Evolutionary conservation across 2,797 vertebrate species (phyloP), one percentile per base, ranked within the genome.

Genomic region (Odontamblyopus rebecca): DNA sequence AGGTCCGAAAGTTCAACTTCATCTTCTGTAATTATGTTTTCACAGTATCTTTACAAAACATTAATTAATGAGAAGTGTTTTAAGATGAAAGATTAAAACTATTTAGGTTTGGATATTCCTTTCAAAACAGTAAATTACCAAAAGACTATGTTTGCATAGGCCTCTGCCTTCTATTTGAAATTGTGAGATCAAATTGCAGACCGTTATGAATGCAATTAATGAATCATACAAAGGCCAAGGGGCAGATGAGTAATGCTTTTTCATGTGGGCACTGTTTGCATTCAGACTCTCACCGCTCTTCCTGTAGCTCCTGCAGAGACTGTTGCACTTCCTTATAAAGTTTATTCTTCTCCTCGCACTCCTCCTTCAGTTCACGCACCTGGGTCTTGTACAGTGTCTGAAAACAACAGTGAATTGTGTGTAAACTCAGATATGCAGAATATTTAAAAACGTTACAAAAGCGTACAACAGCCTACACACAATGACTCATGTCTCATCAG

Each of bases 311-410:
- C 74, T 96, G 96, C 66, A 96, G 90, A 76, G 96, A 96, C 88
- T 97, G 96, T 78, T 97, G 96, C 63, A 93, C 81, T 19, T 98
- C 98, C 88, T 96, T 97, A 89, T 94, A 95, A 66, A 98, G 93
- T 84, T 98, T 99, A 72, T 91, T 95, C 87, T 95, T 97, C 80
- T 99, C 97, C 71, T 98, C 97, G 89, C 94, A 96, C 72, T 99
- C 98, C 81, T 99, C 98, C 86, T 99, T 99, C 67, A 99, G 93
- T 83, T 99, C 98, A 54, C 96, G 94, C 70, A 98, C 96, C 89
- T 99, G 98, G 0, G 98, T 99, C 92, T 99, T 99, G 85, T 99
- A 99, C 27, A 99, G 90, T 9, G 97, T 99, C 98, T 99, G 81
- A 26, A 79, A 77, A 82, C 26, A 70, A 54, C 19, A 65, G 63